phyloP scores from a whole-genome alignment of 2,797 vertebrate species.

The Gadopsis marmoratus region DNA sequence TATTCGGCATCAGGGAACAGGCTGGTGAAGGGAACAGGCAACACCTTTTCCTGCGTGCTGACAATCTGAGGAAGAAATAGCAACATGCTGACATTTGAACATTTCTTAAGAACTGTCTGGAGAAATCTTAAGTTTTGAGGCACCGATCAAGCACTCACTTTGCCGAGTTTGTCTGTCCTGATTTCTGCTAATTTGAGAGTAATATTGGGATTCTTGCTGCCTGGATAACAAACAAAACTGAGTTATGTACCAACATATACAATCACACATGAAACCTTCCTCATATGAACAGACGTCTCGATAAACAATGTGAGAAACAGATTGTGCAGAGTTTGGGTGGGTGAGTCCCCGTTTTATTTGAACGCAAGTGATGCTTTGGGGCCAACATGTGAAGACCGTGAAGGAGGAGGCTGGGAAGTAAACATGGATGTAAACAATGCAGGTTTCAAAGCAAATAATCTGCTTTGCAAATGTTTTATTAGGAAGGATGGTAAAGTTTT shows the following conservation, averaged over 20 bases:
- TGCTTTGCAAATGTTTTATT: not conserved
- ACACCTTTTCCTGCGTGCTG: constrained; percentile 90
- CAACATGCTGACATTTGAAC: not conserved
- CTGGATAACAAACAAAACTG: constrained; percentile 74
- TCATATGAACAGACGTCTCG: not conserved
- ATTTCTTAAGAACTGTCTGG: not conserved
- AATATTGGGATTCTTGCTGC: constrained; percentile 96
- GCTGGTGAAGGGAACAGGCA: constrained; percentile 89
- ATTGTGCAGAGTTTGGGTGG: not conserved
- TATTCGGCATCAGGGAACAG: constrained; percentile 93
- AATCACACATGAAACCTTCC: not conserved
- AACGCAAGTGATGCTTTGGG: not conserved
- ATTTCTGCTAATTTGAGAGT: constrained; percentile 94
- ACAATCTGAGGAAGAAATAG: constrained; percentile 84
- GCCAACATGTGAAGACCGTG: not conserved
- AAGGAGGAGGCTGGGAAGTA: not conserved
- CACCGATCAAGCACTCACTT: constrained; percentile 78
- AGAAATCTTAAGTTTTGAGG: not conserved
- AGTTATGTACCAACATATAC: not conserved
- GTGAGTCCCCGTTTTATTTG: not conserved
- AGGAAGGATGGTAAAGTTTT: not conserved
- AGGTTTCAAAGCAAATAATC: not conserved
- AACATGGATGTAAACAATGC: not conserved
- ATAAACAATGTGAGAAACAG: not conserved
- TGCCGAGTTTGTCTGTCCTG: constrained; percentile 88